Conservation (phyloP, 1,140 invertebrate genomes). For the Gyrodactylus bullatarudis region DNA sequence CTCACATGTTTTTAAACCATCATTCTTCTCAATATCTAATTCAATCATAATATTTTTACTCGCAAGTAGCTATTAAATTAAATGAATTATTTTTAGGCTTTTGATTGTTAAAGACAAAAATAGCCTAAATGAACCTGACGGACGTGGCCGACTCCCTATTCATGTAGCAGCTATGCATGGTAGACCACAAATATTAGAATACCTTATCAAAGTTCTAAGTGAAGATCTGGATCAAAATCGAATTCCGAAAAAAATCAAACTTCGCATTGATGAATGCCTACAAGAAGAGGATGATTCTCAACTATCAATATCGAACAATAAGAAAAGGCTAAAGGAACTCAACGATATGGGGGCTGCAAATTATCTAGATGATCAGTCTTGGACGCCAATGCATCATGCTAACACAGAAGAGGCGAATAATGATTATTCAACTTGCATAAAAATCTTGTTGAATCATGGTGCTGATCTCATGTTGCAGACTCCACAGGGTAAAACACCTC, state of each 20-base stretch:
- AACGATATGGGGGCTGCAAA: neutral
- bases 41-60: too few relatives aligned
- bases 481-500: neutral
- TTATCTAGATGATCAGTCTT: slow-evolving; percentile 1
- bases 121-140: neutral
- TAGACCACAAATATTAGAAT: neutral
- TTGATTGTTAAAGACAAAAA: neutral
- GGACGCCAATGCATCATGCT: slow-evolving; percentile 1
- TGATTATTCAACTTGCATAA: neutral
- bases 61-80: too few relatives aligned
- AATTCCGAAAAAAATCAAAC: neutral
- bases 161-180: neutral
- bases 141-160: neutral
- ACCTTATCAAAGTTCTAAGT: neutral
- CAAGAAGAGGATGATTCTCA: neutral
- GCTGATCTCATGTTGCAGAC: slow-evolving; percentile 1
- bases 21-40: too few relatives aligned
- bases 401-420: neutral
- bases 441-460: neutral
- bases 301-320: neutral
- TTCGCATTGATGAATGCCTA: neutral
- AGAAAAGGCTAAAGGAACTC: neutral
- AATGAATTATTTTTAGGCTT: too few relatives aligned
- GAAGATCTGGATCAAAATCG: neutral
- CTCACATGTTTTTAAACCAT: too few relatives aligned